phyloP scores from a whole-genome alignment of 2,797 vertebrate genomes.

The Acomys russatus region DNA sequence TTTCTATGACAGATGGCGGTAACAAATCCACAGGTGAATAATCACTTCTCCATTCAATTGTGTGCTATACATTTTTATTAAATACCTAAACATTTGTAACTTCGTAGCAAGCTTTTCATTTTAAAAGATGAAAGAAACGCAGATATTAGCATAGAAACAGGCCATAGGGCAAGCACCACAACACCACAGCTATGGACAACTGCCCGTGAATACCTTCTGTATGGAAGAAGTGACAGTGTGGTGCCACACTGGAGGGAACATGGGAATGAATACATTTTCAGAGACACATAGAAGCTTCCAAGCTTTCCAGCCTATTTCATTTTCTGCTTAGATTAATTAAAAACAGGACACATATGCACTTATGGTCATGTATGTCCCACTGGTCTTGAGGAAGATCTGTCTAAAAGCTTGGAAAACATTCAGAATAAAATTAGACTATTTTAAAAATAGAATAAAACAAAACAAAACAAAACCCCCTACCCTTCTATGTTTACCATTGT shows the following conservation, averaged over 20 bases:
- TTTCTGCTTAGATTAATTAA: slow-evolving; percentile 55
- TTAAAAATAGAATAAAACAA: not conserved
- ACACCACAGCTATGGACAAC: accelerated
- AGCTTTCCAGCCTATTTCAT: not conserved
- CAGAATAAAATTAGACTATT: not conserved
- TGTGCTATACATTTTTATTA: not conserved
- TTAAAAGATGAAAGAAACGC: slow-evolving; percentile 21
- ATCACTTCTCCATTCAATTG: not conserved
- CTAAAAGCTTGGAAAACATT: slow-evolving; percentile 30
- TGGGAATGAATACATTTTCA: not conserved
- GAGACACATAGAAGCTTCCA: not conserved
- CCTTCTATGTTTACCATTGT: not conserved
- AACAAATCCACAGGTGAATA: not conserved
- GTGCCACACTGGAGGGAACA: not conserved
- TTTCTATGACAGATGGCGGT: not conserved
- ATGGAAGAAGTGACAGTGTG: not conserved
- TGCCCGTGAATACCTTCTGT: not conserved
- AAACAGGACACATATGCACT: not conserved
- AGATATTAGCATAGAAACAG: not conserved
- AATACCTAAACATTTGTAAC: not conserved
- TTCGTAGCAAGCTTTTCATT: slow-evolving; percentile 3
- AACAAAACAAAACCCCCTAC: not conserved
- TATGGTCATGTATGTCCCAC: not conserved
- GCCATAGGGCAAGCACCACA: not conserved
- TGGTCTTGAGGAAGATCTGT: slow-evolving; percentile 2